Evolutionary conservation across 2,888 invertebrate species (phyloP), one percentile per base, ranked within the genome.

Genomic region (Nasonovia ribisnigri): DNA sequence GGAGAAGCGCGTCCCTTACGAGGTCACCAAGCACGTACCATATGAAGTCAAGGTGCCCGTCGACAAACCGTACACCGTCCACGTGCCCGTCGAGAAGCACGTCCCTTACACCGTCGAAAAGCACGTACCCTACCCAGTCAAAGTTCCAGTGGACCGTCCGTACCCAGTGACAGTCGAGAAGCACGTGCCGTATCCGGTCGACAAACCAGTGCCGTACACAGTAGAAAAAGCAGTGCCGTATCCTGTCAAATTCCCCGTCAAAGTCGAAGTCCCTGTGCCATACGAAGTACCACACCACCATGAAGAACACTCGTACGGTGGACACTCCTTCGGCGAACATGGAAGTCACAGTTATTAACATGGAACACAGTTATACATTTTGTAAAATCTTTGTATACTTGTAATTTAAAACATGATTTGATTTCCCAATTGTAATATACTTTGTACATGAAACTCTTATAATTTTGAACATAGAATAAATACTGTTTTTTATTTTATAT

Each of bases 161-260:
- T 95, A 95, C 77, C 97, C 97, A 46, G 97, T 98, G 16, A 97
- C 98, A 95, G 97, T 98, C 43, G 97, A 98, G 84, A 97, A 97
- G 94, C 97, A 98, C 20, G 97, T 98, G 91, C 97, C 97, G 2
- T 97, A 97, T 96, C 97, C 97, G 26, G 92, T 92, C 51, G 51
- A 88, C 36, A 88, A 46, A 54, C 88, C 88, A 4, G 51, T 88
- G 92, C 97, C 97, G 3, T 97, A 97, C 96, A 94, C 97, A 94
- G 97, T 98, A 3, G 97, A 97, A 94, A 98, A 98, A 95, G 97
- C 97, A 84, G 97, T 97, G 95, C 98, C 98, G 57, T 97, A 97
- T 95, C 96, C 96, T 90, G 97, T 98, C 11, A 97, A 98, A 95
- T 97, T 97, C 46, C 97, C 97, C 20, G 97, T 97, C 67, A 95